These are phyloP conservation scores for Eupithecia pulchellata DNA, from an alignment of 2,888 invertebrate species.

Conservation along the genomic window DNA sequence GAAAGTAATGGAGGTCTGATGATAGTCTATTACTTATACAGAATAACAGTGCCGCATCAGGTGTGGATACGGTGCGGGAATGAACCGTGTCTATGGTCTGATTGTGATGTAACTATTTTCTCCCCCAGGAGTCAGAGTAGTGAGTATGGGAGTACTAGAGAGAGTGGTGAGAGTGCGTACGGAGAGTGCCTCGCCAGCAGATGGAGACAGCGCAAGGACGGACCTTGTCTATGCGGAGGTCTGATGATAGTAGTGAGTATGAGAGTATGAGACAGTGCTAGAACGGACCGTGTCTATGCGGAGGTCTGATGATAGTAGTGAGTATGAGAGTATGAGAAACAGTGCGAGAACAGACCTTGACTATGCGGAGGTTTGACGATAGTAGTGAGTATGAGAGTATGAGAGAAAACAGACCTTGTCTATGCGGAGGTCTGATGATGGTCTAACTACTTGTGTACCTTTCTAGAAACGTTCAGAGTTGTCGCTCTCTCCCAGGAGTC, in stretches of 20 bases:
- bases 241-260: slow-evolving; percentile 71
- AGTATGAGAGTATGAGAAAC: no score
- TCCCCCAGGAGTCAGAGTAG: slow-evolving; percentile 72
- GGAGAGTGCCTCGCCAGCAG: no score
- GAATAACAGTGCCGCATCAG: slow-evolving; percentile 72
- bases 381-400: slow-evolving; percentile 67
- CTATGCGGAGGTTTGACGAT: slow-evolving; percentile 71
- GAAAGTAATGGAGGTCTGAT: slow-evolving; percentile 70
- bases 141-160: slow-evolving; percentile 68
- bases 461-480: slow-evolving; percentile 66
- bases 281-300: slow-evolving; percentile 68
- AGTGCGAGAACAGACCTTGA: no score
- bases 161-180: slow-evolving; percentile 67
- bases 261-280: slow-evolving; percentile 63
- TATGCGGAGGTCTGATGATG: slow-evolving; percentile 43
- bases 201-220: no score
- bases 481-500: slow-evolving; percentile 75
- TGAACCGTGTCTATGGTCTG: slow-evolving; percentile 55
- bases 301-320: slow-evolving; percentile 73
- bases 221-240: no score
- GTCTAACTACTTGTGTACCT: slow-evolving; percentile 52
- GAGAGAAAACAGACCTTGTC: slow-evolving; percentile 63
- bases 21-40: no score
- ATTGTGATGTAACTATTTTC: slow-evolving; percentile 28
- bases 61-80: slow-evolving; percentile 61